phyloP scores from a whole-genome alignment of 2,888 invertebrate genomes.

The Hypena proboscidalis region DNA sequence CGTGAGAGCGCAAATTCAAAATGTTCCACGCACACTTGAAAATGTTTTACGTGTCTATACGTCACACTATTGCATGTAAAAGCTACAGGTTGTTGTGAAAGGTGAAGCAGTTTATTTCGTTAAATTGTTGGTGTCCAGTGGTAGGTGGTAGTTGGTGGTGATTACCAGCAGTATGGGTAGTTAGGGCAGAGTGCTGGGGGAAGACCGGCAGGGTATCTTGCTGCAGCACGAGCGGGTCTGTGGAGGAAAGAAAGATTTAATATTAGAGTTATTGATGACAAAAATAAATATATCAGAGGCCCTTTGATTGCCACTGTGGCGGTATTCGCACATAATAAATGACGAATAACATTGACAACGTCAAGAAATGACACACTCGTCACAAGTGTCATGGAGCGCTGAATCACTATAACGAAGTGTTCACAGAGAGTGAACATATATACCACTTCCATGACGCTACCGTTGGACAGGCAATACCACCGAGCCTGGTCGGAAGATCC shows the following conservation, averaged over 20 bases:
- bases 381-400: too few species aligned
- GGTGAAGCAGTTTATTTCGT: conserved; percentile 14
- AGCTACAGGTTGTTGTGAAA: conserved; percentile 2
- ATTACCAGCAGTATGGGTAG: conserved; percentile 84
- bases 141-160: conserved; percentile 20
- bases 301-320: too few species aligned
- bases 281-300: too few species aligned
- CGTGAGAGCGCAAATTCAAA: neutral
- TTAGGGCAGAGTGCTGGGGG: conserved; percentile 84
- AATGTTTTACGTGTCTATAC: neutral
- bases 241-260: conserved; percentile 32
- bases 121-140: conserved; percentile 23
- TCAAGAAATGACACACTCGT: too few species aligned
- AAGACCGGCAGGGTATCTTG: conserved; percentile 82
- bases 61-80: neutral
- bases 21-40: neutral
- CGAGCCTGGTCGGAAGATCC: too few species aligned
- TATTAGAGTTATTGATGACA: too few species aligned
- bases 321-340: too few species aligned
- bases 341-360: too few species aligned
- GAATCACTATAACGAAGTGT: too few species aligned
- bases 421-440: too few species aligned
- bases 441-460: too few species aligned
- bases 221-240: conserved; percentile 64
- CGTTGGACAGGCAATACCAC: too few species aligned